phyloP scores from a whole-genome alignment of 2,888 invertebrate species.

The Eugnorisma glareosa region DNA sequence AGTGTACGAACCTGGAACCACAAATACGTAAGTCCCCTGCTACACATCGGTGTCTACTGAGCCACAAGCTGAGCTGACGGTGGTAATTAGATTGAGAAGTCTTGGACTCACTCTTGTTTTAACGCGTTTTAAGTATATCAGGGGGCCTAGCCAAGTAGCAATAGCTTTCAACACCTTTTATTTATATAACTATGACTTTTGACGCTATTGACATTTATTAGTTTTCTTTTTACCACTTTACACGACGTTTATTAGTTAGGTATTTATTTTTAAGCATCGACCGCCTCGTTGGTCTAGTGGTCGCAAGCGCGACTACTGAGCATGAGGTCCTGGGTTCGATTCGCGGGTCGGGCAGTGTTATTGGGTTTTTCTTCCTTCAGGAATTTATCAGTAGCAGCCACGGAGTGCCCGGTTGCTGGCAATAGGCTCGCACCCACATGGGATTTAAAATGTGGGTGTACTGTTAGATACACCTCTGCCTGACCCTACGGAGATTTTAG shows the following conservation, averaged over 20 bases:
- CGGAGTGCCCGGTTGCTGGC: no score
- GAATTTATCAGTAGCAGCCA: no score
- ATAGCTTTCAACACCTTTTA: not conserved
- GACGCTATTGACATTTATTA: no score
- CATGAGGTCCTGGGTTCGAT: no score
- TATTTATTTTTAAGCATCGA: not conserved
- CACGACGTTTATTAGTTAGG: no score
- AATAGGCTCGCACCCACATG: no score
- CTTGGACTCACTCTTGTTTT: not conserved
- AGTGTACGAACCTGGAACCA: not conserved
- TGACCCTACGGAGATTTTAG: not conserved
- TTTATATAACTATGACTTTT: not conserved
- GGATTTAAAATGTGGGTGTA: not conserved
- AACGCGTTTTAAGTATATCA: not conserved
- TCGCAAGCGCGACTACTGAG: no score
- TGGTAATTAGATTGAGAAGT: not conserved
- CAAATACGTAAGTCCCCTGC: not conserved
- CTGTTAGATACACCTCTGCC: no score
- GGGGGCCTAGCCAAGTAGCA: not conserved
- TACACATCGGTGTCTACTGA: not conserved
- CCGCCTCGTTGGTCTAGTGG: no score
- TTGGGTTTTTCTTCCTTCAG: no score
- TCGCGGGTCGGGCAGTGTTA: no score
- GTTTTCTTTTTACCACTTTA: no score
- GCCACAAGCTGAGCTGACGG: not conserved